Evolutionary conservation across 2,888 invertebrate species (phyloP), one percentile per base, ranked within the genome.

Genomic region (Caenorhabditis doughertyi): DNA sequence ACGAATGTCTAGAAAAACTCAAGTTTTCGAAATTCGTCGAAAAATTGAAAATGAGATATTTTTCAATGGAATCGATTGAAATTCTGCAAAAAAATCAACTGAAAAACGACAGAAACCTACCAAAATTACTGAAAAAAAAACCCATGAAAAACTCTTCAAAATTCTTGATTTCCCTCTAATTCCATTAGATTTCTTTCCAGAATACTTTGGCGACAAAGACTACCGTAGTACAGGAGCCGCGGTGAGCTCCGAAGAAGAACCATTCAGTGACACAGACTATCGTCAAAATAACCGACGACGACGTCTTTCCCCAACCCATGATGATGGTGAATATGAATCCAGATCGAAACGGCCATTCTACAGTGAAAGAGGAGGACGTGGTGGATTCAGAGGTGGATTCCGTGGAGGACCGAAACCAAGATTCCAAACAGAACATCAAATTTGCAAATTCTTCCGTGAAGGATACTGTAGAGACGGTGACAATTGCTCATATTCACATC

Each of bases 371-470:
- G n/a, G 82, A n/a, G 79, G 71, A 23, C 62, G 74, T 16, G 82
- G 82, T 29, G 80, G 77, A 44, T 49, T 64, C 13, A 42, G 83
- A 27, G 81, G 79, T 9, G 84, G 84, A 44, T 77, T 81, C 58
- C 32, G 81, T 5, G 70, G 70, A 32, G 77, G 77, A 21, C 58
- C 18, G 42, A 82, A 83, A 44, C 79, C 82, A 2, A 67, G 83
- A 11, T 84, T 81, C 77, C 73, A 83, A n/a, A 84, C 83, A 13
- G 85, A 88, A 29, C 87, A 84, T 53, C 86, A 85, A 56, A 88
- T 92, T 18, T 92, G 92, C 89, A 92, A 92, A 77, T 92, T 92
- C 81, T 92, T 90, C 87, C 89, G 92, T 8, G 92, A 92, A 80
- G 92, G 92, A 8, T 92, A 87, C 68, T 92, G 92, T 77, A 83